These are phyloP conservation scores for Onychomys torridus DNA, from an alignment of 2,797 vertebrate species.

Conservation along the genomic window DNA sequence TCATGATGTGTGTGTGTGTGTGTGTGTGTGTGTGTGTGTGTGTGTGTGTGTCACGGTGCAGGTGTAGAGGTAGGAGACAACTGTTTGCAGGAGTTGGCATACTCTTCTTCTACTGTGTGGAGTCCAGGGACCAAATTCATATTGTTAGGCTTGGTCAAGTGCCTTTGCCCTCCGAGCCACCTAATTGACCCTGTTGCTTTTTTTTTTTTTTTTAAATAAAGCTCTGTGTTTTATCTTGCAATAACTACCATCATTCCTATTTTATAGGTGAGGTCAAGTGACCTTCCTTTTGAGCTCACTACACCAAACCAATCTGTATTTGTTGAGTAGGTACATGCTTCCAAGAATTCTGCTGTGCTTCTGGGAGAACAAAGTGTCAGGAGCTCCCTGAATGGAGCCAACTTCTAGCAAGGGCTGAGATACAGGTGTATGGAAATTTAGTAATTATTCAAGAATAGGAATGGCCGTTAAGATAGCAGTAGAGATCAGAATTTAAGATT, in stretches of 20 bases:
- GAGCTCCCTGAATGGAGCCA: not conserved
- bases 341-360: not conserved
- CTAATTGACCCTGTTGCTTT: not conserved
- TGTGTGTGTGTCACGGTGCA: not conserved
- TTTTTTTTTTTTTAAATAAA: not conserved
- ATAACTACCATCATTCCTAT: not conserved
- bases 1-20: not conserved
- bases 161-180: not conserved
- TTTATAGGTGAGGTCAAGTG: constrained; percentile 21
- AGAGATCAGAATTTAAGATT: not conserved
- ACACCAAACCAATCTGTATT: not conserved
- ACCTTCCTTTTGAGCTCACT: not conserved
- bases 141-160: not conserved
- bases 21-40: not conserved
- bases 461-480: not conserved
- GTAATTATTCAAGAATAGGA: not conserved
- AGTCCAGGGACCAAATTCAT: not conserved
- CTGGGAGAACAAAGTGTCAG: not conserved
- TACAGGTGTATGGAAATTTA: constrained; percentile 1
- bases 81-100: too few relatives aligned
- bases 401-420: not conserved
- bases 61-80: not conserved
- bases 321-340: not conserved
- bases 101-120: not conserved
- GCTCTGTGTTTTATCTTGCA: not conserved